Evolutionary conservation across 1,140 invertebrate species (phyloP), one percentile per base, ranked within the genome.

Genomic region (Lethocerus indicus): DNA sequence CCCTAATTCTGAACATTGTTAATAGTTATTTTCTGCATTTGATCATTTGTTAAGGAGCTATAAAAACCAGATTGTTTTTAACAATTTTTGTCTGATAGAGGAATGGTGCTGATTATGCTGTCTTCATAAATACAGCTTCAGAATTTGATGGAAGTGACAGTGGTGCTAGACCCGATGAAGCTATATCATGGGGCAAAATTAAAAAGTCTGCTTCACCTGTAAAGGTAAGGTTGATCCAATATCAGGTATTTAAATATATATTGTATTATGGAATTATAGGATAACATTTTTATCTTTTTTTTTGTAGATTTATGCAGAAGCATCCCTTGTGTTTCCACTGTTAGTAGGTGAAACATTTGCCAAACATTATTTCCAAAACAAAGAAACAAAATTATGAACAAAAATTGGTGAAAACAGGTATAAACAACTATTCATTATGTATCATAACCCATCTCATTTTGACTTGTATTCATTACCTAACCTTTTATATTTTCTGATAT

Each of bases 141-240:
- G 96, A 99, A 69, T 99, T 85, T 73, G 96, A 99, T 74, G 96
- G 95, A 0, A 96, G 91, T 65, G 96, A 99, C 65, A 87, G 91
- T 54, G 96, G 96, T 9, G 96, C 95, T 0, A 71, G 86, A 41
- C 94, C 95, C 2, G 96, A 99, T 71, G 96, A 99, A 71, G 95
- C 95, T 0, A 74, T 97, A 13, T 96, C 91, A 3, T 98, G 95
- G 95, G 95, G 95, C 0, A 98, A 98, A 71, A 96, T 98, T 51
- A 79, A 79, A 60, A 78, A 77, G 58, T 79, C 83, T 59, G 87
- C 91, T 0, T 75, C 70, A 40, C 88, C 94, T n/a, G 87, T 98
- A 0, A 98, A 98, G 67, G 80, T 83, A 65, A 59, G 18, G 20
- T 37, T 42, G n/a, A 3, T 50, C 24, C 51, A 39, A 28, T 36